phyloP scores from a whole-genome alignment of 2,888 invertebrate species.

The Stenodema calcarata region DNA sequence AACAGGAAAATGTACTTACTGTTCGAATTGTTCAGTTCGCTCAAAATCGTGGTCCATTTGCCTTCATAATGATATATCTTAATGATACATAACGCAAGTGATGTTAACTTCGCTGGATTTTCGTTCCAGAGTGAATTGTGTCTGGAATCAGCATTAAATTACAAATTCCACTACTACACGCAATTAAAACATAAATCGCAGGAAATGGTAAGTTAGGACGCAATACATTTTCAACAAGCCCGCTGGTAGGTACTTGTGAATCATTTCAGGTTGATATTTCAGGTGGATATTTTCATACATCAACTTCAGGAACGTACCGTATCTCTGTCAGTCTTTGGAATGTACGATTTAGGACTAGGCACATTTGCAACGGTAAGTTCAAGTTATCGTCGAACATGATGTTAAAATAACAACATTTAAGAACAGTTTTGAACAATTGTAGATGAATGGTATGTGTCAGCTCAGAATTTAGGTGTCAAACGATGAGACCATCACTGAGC shows the following conservation, averaged over 20 bases:
- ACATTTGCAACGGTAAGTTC: not conserved
- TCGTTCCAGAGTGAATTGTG: not conserved
- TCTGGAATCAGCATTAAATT: not conserved
- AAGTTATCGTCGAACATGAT: no score
- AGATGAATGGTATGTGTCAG: no score
- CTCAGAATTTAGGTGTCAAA: no score
- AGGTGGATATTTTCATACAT: not conserved
- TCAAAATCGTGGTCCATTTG: no score
- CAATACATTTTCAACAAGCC: no score
- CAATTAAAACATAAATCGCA: not conserved
- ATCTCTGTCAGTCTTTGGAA: not conserved
- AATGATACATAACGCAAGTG: not conserved
- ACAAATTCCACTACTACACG: not conserved
- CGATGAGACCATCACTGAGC: no score
- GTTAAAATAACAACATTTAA: no score
- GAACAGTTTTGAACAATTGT: no score
- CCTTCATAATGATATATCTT: no score
- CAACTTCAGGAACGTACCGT: not conserved
- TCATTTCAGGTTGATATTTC: not conserved
- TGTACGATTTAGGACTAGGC: not conserved
- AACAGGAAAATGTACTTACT: no score
- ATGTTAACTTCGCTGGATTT: not conserved
- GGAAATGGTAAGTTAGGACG: slow-evolving; percentile 1
- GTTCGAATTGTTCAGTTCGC: no score
- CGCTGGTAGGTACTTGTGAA: no score